Evolutionary conservation across 2,888 invertebrate species (phyloP).

Genomic region (Gryllus longicercus): DNA sequence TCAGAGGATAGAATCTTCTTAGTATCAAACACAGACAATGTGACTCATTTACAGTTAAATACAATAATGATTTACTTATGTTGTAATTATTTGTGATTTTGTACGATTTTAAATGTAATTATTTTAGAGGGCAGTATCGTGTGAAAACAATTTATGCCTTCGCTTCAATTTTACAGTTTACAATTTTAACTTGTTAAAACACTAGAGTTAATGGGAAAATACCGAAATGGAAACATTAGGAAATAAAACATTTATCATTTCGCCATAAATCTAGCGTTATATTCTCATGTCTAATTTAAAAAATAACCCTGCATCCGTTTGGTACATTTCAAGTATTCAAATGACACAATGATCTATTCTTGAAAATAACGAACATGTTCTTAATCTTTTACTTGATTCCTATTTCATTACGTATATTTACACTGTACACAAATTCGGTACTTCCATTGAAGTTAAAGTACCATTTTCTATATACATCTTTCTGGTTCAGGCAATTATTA

Average conservation of each 20-base stretch:
- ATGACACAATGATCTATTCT: not conserved
- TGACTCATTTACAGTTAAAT: no score
- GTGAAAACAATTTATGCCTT: no score
- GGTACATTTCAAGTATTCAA: slow-evolving; percentile 5
- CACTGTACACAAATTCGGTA: not conserved
- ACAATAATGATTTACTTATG: no score
- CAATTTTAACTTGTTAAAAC: no score
- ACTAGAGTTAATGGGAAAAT: no score
- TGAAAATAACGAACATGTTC: slow-evolving; percentile 17
- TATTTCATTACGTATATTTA: not conserved
- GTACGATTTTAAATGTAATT: no score
- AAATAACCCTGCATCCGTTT: slow-evolving; percentile 17
- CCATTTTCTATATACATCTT: not conserved
- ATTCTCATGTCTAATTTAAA: not conserved
- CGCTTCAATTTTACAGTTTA: no score
- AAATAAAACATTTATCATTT: not conserved
- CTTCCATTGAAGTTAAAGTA: not conserved
- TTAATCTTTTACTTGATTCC: not conserved
- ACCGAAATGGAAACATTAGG: no score
- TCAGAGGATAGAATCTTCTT: no score
- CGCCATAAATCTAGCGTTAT: not conserved
- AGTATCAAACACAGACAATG: no score
- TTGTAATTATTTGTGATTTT: no score
- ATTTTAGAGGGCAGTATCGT: no score
- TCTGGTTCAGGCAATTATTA: not conserved